phyloP scores from a whole-genome alignment of 2,113 vertebrate species.

The Craseonycteris thonglongyai region DNA sequence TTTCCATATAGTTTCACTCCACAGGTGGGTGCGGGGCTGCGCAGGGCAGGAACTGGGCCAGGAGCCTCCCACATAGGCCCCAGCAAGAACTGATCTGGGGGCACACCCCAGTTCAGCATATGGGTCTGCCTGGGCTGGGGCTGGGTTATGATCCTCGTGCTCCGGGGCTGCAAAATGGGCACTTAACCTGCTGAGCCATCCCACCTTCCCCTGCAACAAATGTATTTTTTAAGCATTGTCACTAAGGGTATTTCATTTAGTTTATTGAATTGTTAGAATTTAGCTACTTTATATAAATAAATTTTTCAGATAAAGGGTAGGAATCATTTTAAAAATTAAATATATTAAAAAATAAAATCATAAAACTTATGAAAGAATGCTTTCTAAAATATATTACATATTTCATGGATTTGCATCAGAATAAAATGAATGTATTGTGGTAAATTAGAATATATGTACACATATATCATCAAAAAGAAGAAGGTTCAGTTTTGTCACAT shows the following conservation, averaged over 20 bases:
- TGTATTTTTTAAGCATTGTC: background rate
- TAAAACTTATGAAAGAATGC: background rate
- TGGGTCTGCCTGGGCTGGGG: too few species aligned
- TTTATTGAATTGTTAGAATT: background rate
- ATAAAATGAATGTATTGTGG: background rate
- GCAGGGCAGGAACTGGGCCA: too few species aligned
- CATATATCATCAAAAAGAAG: background rate
- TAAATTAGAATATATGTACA: background rate
- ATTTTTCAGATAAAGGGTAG: background rate
- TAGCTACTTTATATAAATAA: background rate
- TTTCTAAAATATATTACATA: background rate
- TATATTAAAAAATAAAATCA: background rate
- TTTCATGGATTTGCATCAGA: background rate
- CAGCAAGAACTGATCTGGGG: too few species aligned
- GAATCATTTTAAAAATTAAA: background rate
- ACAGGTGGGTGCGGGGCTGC: too few species aligned
- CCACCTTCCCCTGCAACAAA: too few species aligned
- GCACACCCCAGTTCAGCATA: too few species aligned
- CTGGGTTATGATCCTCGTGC: too few species aligned
- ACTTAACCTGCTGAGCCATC: too few species aligned
- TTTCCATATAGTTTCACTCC: too few species aligned
- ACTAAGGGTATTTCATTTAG: background rate
- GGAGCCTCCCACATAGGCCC: too few species aligned
- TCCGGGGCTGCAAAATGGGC: too few species aligned
- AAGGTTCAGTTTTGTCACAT: background rate